Conservation (phyloP, 2,797 vertebrate species). For the Ptychadena robeensis region DNA sequence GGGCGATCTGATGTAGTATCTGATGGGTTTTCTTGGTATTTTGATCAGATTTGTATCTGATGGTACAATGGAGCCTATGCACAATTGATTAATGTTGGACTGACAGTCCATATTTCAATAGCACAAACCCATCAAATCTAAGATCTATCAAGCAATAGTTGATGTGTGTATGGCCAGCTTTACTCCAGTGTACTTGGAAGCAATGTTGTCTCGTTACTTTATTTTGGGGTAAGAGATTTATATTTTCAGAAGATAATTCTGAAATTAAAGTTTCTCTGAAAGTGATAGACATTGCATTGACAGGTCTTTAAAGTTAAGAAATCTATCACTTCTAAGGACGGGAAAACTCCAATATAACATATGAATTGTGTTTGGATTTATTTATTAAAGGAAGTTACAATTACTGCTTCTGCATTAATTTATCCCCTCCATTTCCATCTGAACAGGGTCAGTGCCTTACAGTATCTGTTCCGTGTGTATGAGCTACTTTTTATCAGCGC, state of each 20-base stretch:
- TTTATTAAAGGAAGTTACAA: background rate
- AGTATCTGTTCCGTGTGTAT: background rate
- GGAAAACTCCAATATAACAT: background rate
- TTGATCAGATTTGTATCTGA: too few species aligned
- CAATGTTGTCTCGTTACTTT: background rate
- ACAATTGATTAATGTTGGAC: too few species aligned
- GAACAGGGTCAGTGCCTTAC: slow-evolving; percentile 50
- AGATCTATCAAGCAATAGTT: too few species aligned
- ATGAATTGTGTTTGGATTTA: background rate
- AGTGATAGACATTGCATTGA: background rate
- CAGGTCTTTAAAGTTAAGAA: background rate
- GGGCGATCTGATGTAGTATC: too few species aligned
- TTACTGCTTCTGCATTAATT: background rate
- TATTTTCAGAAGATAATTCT: background rate
- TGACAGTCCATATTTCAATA: too few species aligned
- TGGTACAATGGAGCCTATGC: too few species aligned
- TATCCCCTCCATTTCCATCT: background rate
- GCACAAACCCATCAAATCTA: too few species aligned
- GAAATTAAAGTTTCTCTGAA: background rate
- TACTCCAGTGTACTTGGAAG: too few species aligned
- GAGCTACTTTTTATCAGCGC: background rate
- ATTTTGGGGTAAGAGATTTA: background rate
- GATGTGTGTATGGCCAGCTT: too few species aligned
- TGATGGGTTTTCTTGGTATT: too few species aligned
- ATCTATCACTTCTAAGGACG: background rate